These are phyloP conservation scores for Ennomos fuscantarius DNA, from an alignment of 2,888 invertebrate genomes.

Conservation along the genomic window DNA sequence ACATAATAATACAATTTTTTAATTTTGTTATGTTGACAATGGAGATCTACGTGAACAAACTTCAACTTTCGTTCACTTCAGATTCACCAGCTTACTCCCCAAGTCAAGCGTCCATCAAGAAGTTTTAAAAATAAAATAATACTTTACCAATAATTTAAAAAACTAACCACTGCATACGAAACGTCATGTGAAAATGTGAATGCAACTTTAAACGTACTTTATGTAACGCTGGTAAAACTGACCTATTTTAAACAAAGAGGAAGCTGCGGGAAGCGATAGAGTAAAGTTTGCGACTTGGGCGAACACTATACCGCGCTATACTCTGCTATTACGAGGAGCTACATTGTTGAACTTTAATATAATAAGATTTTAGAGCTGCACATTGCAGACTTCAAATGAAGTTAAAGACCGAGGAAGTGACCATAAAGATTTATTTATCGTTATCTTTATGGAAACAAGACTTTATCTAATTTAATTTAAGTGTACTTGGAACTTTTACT, in stretches of 20 bases:
- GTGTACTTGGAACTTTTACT: not conserved
- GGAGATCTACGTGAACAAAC: too few species aligned
- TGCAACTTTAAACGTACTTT: conserved; percentile 16
- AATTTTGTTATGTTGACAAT: too few species aligned
- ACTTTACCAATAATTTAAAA: too few species aligned
- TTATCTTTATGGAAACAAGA: conserved; percentile 9
- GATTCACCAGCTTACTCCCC: too few species aligned
- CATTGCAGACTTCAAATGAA: conserved; percentile 23
- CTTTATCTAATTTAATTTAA: conserved; percentile 11
- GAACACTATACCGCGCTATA: conserved; percentile 25
- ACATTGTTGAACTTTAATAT: conserved; percentile 32
- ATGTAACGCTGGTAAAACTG: conserved; percentile 21
- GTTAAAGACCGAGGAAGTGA: conserved; percentile 24
- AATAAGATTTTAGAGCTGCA: conserved; percentile 26
- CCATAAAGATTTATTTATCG: conserved; percentile 26
- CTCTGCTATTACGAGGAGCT: conserved; percentile 17
- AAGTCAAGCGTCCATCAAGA: too few species aligned
- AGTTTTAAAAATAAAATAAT: conserved; percentile 1
- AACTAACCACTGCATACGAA: not conserved
- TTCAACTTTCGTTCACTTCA: too few species aligned
- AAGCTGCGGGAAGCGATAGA: conserved; percentile 33
- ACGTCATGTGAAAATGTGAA: conserved; percentile 1
- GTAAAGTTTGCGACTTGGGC: conserved; percentile 33
- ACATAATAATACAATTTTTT: too few species aligned
- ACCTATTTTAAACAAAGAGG: conserved; percentile 34